A percentile compares a stretch with the other conserved stretches of the same genome.
phyloP scores from a whole-genome alignment of 2,797 vertebrate genomes.

The Bradypodion pumilum region DNA sequence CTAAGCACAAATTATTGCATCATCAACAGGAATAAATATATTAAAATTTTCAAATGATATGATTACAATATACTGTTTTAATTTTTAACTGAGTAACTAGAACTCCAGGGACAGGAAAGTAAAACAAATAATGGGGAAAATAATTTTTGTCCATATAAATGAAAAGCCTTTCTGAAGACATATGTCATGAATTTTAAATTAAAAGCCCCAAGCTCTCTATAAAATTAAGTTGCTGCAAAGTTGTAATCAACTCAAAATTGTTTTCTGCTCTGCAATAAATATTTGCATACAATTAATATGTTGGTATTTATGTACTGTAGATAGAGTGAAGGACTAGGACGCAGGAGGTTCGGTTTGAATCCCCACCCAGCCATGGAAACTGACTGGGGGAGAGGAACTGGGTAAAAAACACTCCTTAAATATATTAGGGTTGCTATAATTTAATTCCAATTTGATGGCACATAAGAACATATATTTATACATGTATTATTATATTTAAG shows the following conservation, averaged over 20 bases:
- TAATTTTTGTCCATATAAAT: background rate
- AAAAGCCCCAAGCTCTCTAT: slow-evolving; percentile 8
- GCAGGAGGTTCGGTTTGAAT: too few species aligned
- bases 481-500: too few species aligned
- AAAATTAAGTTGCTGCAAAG: slow-evolving; percentile 43
- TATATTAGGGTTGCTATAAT: too few species aligned
- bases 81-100: background rate
- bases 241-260: background rate
- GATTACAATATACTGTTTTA: background rate
- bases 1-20: too few species aligned
- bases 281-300: slow-evolving; percentile 25
- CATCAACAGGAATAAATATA: background rate
- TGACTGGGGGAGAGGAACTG: too few species aligned
- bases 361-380: too few species aligned
- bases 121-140: background rate
- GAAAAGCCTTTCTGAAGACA: too few species aligned
- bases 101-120: background rate
- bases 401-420: too few species aligned
- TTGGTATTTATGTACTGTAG: slow-evolving; percentile 15
- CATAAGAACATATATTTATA: too few species aligned
- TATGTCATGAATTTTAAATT: too few species aligned
- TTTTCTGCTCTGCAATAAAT: slow-evolving; percentile 40
- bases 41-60: background rate
- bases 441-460: too few species aligned
- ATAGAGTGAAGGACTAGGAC: too few species aligned